phyloP scores from a whole-genome alignment of 2,797 vertebrate genomes.

The Mus minutoides region DNA sequence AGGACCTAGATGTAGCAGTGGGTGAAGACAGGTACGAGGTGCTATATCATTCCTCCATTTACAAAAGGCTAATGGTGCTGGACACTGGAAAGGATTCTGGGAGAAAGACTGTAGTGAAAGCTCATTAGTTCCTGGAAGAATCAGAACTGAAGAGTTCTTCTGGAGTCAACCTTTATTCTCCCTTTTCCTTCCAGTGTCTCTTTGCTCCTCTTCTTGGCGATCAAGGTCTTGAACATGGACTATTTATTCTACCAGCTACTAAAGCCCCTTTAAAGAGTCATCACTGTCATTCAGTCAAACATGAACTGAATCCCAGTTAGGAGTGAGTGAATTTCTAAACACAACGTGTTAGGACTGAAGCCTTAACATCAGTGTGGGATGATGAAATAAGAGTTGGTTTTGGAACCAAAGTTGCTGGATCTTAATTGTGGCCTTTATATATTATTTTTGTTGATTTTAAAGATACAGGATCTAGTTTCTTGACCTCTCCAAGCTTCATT shows the following conservation, averaged over 20 bases:
- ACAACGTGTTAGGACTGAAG: not conserved
- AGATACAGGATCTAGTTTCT: not conserved
- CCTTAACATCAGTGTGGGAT: not conserved
- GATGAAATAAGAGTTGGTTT: not conserved
- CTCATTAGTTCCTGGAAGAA: not conserved
- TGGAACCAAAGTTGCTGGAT: not conserved
- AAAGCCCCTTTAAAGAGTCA: not conserved
- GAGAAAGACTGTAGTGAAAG: not conserved
- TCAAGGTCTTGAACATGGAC: not conserved
- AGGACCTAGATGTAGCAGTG: not conserved
- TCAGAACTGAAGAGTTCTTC: not conserved
- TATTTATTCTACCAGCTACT: not conserved
- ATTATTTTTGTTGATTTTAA: not conserved
- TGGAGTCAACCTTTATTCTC: not conserved
- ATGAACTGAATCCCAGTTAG: not conserved
- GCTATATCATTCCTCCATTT: not conserved
- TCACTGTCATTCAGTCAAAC: not conserved
- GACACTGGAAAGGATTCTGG: not conserved
- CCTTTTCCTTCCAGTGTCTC: not conserved
- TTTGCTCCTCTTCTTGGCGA: not conserved
- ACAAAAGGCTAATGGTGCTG: not conserved
- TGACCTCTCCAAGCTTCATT: not conserved
- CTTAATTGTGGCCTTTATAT: not conserved
- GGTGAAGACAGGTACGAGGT: rapidly evolving
- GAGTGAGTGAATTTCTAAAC: not conserved